phyloP scores from a whole-genome alignment of 2,113 vertebrate genomes.

The Psephotus haematonotus region DNA sequence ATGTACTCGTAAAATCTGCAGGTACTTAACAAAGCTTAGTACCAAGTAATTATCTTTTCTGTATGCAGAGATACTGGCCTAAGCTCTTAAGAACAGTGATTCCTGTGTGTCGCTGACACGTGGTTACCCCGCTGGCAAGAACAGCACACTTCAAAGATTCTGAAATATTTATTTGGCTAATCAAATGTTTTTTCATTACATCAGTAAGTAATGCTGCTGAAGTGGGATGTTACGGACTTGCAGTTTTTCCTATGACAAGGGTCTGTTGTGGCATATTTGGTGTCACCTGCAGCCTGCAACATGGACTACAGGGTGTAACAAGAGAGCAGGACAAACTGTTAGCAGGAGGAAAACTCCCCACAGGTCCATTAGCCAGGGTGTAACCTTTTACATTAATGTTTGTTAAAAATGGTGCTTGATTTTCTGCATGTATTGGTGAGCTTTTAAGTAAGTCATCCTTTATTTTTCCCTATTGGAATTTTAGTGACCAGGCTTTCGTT shows the following conservation, averaged over 20 bases:
- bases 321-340: neutral
- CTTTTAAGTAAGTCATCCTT: neutral
- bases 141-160: neutral
- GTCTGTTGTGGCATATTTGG: neutral
- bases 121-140: neutral
- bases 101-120: neutral
- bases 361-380: neutral
- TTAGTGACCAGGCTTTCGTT: neutral
- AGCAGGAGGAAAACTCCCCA: neutral
- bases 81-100: neutral
- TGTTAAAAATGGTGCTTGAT: neutral
- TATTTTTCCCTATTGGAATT: neutral
- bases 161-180: neutral
- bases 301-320: neutral
- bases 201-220: neutral
- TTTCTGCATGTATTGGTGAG: neutral
- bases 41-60: neutral
- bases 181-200: neutral
- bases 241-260: neutral
- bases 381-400: neutral
- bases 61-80: neutral
- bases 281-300: neutral
- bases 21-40: neutral
- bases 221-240: neutral
- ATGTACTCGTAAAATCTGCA: neutral